Evolutionary conservation across 2,888 invertebrate species (phyloP).

Genomic region (Eupithecia dodoneata): DNA sequence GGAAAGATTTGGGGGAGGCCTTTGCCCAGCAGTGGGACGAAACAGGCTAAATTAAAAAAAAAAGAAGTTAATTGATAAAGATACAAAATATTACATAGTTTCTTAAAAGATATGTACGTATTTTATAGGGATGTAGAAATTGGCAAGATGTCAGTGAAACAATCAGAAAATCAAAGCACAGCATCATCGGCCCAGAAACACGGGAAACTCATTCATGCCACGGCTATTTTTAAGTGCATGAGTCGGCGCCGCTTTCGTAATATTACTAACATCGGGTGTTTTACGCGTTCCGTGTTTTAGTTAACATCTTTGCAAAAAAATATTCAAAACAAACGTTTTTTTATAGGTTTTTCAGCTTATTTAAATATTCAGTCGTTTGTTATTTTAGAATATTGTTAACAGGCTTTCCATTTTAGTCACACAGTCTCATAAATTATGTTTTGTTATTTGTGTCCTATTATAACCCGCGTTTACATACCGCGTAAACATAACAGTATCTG

Average conservation of each 20-base stretch:
- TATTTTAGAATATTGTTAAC: no score
- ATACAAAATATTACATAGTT: no score
- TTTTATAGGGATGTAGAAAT: not conserved
- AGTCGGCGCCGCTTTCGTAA: constrained; percentile 21
- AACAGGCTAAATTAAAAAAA: no score
- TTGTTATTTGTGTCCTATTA: no score
- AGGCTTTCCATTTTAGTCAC: no score
- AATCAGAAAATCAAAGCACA: not conserved
- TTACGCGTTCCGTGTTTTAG: constrained; percentile 10
- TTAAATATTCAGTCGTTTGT: not conserved
- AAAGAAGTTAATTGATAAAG: no score
- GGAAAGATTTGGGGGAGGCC: no score
- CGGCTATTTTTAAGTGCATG: constrained; percentile 22
- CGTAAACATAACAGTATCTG: no score
- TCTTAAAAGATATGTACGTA: not conserved
- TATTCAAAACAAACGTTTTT: constrained; percentile 18
- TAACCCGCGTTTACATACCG: no score
- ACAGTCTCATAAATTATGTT: no score
- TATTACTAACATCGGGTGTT: constrained; percentile 15
- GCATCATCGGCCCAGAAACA: constrained; percentile 9
- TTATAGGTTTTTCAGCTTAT: not conserved
- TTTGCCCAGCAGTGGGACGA: no score
- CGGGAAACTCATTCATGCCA: constrained; percentile 27
- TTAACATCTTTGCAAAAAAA: constrained; percentile 7
- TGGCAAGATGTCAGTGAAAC: not conserved